A percentile compares a stretch with the other conserved stretches of the same genome.
Evolutionary conservation across 2,113 vertebrate genomes (phyloP).

Genomic region (Peromyscus polionotus): DNA sequence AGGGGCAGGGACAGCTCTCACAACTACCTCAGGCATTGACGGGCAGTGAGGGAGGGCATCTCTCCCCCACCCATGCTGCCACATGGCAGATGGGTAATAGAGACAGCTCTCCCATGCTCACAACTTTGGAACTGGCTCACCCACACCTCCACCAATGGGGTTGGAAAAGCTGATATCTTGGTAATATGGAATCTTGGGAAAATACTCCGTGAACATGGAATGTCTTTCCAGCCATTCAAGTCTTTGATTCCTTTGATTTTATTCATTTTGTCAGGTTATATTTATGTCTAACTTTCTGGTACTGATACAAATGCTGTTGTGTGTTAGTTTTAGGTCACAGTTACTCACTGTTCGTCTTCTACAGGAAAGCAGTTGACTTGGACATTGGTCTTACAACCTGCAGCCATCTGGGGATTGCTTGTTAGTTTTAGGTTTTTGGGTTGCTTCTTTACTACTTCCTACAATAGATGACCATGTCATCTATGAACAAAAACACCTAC

Average conservation of each 20-base stretch:
- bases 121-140: not conserved
- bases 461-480: not conserved
- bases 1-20: not conserved
- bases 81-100: not conserved
- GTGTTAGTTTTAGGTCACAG: not conserved
- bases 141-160: not conserved
- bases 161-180: conserved; percentile 16
- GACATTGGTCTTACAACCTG: not conserved
- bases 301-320: not conserved
- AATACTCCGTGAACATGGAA: not conserved
- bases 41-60: not conserved
- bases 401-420: not conserved
- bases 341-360: not conserved
- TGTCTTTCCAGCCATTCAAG: conserved; percentile 48
- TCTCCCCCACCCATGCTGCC: not conserved
- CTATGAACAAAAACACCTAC: not conserved
- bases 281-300: not conserved
- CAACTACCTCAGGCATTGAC: not conserved
- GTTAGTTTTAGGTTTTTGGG: not conserved
- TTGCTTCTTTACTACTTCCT: conserved; percentile 14
- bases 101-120: not conserved
- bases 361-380: not conserved
- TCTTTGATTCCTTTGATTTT: conserved; percentile 35
- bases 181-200: not conserved
- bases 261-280: conserved; percentile 20